These are phyloP conservation scores for Sula dactylatra DNA, from an alignment of 2,113 vertebrate genomes.

Conservation along the genomic window DNA sequence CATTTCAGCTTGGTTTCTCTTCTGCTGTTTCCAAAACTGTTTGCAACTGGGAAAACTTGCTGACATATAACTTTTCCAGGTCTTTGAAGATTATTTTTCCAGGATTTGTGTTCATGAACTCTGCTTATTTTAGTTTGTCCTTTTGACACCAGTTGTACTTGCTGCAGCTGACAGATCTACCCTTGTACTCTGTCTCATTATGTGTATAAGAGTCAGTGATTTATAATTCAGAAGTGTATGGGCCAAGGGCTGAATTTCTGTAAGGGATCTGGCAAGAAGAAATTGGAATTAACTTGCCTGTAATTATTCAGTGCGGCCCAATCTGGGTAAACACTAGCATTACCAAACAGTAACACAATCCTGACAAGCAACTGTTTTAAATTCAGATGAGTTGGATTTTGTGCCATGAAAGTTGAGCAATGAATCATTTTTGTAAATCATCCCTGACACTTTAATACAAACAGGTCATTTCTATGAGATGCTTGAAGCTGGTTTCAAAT, in stretches of 20 bases:
- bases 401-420: background rate
- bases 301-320: background rate
- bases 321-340: background rate
- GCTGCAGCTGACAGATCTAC: background rate
- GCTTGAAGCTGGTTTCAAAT: background rate
- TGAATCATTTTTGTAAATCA: background rate
- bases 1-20: background rate
- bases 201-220: background rate
- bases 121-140: background rate
- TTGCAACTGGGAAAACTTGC: background rate
- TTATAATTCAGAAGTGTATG: background rate
- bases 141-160: background rate
- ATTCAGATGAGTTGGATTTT: background rate
- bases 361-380: background rate
- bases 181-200: background rate
- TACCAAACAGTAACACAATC: background rate
- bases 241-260: background rate
- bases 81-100: conserved; percentile 19
- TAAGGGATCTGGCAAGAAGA: background rate
- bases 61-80: background rate
- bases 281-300: background rate
- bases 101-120: background rate
- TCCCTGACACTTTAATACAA: background rate
- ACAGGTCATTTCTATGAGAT: background rate
- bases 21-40: background rate